Evolutionary conservation across 2,888 invertebrate species (phyloP).

Genomic region (Cosmopolites sordidus): DNA sequence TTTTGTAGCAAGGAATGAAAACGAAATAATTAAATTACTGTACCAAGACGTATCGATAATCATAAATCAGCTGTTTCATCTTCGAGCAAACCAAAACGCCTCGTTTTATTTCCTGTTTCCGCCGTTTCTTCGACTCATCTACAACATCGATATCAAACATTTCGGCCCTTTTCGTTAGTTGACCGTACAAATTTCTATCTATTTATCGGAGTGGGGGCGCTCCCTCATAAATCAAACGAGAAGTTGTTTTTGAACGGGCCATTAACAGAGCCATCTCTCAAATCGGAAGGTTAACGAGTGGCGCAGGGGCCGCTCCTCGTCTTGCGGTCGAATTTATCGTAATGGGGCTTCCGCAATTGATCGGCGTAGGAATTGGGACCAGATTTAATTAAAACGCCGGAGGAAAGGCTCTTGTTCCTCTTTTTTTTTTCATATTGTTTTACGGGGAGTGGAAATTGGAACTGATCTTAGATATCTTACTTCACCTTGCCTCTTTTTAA

Average conservation of each 20-base stretch:
- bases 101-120: too few species aligned
- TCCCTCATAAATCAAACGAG: not conserved
- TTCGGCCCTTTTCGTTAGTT: not conserved
- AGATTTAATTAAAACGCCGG: not conserved
- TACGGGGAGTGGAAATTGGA: too few species aligned
- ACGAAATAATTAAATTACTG: too few species aligned
- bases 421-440: too few species aligned
- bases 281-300: constrained; percentile 19
- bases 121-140: too few species aligned
- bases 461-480: too few species aligned
- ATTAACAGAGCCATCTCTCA: constrained; percentile 24
- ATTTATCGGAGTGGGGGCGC: not conserved
- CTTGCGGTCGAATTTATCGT: not conserved
- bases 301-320: not conserved
- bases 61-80: too few species aligned
- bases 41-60: too few species aligned
- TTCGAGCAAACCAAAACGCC: too few species aligned
- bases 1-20: too few species aligned
- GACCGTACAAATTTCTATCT: constrained; percentile 1
- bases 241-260: constrained; percentile 24
- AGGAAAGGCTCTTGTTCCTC: not conserved
- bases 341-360: not conserved
- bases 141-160: too few species aligned
- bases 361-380: not conserved
- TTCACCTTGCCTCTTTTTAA: too few species aligned